Conservation (phyloP, 2,113 vertebrate genomes). For the Propithecus coquereli region DNA sequence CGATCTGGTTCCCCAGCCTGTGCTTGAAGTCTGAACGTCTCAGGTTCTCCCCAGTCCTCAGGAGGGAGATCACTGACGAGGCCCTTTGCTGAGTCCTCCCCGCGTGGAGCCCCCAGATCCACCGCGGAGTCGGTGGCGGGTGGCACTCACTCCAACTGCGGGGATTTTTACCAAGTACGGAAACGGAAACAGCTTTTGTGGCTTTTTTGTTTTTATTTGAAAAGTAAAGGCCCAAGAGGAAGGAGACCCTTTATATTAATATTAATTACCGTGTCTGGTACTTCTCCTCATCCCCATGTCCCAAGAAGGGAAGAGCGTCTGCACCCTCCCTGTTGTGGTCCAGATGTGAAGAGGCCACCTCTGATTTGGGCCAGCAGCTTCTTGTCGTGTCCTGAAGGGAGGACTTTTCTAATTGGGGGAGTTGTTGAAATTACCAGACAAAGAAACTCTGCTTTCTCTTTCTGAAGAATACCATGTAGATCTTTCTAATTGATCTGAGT, state of each 20-base stretch:
- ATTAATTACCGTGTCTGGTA: not conserved
- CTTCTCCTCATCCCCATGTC: rapidly evolving
- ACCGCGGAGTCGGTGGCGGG: not conserved
- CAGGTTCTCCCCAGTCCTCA: not conserved
- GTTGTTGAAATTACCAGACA: not conserved
- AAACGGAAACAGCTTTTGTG: not conserved
- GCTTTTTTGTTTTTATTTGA: not conserved
- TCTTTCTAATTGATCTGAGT: not conserved
- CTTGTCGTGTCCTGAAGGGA: not conserved
- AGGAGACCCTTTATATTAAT: not conserved
- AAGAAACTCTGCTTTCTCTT: not conserved
- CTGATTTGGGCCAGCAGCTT: not conserved
- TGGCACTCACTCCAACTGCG: no score
- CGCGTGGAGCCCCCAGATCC: not conserved
- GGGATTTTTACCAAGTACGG: not conserved
- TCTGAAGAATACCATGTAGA: not conserved
- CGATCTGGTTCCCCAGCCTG: not conserved
- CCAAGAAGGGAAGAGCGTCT: not conserved
- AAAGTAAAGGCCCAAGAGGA: not conserved
- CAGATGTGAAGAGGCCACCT: no score
- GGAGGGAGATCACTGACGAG: not conserved
- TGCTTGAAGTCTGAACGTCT: not conserved
- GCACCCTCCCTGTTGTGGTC: rapidly evolving
- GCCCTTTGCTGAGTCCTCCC: no score
- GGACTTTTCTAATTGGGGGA: not conserved